Evolutionary conservation across 2,888 invertebrate genomes (phyloP).

Genomic region (Hermodice carunculata): DNA sequence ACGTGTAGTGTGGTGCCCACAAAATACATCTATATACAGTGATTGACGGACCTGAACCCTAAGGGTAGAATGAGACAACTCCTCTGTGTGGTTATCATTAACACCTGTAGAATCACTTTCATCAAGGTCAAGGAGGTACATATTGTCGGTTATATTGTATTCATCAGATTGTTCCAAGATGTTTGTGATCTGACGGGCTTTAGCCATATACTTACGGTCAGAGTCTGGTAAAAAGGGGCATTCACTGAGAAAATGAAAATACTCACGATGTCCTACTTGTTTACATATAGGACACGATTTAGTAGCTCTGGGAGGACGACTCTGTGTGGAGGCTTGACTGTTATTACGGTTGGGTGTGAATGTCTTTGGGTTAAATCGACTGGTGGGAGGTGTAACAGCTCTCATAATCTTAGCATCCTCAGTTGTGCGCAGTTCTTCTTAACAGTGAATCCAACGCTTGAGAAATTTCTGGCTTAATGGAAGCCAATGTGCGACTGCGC

Average conservation of each 20-base stretch:
- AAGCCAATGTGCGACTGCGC: background rate
- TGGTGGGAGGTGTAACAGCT: background rate
- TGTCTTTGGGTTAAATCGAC: background rate
- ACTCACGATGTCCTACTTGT: slow-evolving; percentile 13
- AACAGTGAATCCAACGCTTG: background rate
- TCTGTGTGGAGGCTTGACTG: no score
- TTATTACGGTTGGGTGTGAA: background rate
- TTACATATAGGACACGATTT: slow-evolving; percentile 34
- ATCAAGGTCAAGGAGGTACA: no score
- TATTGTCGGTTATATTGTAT: no score
- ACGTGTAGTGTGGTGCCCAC: background rate
- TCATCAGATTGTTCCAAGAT: no score
- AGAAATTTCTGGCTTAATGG: no score
- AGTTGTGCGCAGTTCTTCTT: background rate
- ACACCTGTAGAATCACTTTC: no score
- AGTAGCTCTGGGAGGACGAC: background rate
- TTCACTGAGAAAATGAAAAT: slow-evolving; percentile 33
- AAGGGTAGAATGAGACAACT: no score
- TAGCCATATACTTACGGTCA: slow-evolving; percentile 32
- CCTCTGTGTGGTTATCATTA: no score
- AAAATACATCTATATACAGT: background rate
- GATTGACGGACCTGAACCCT: background rate
- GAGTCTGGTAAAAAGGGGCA: slow-evolving; percentile 35
- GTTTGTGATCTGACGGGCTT: no score
- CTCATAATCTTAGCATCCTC: background rate